Evolutionary conservation across 2,888 invertebrate genomes (phyloP), one percentile per base, ranked within the genome.

Genomic region (Omphaloscelis lunosa): DNA sequence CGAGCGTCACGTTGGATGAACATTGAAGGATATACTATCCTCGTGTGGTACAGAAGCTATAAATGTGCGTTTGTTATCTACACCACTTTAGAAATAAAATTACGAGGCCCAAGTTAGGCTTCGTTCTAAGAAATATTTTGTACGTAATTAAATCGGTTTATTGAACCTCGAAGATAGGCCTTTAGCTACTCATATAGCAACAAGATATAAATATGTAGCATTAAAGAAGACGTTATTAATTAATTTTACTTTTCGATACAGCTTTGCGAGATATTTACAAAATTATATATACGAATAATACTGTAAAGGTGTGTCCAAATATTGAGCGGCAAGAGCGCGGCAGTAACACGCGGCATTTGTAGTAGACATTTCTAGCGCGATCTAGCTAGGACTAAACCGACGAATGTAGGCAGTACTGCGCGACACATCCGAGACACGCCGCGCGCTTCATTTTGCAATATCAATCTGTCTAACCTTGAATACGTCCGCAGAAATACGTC

Each of bases 11-110:
- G 79, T 79, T 82, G 80, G 78, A 80, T 87, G 75, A 88, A 84
- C 86, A 82, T 74, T 89, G 88, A 89, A 85, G 86, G 88, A 88
- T 88, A 87, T 89, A 89, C 79, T 77, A 80, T 75, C 75, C 89
- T 84, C 89, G 56, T 61, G 88, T 63, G 87, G 82, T 72, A 80
- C 75, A 39, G 76, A 75, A 85, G 77, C 89, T 77, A 85, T 89
- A 87, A 88, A 87, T 83, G 81, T 79, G 79, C 58, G 69, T 75
- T 72, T 61, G 85, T 85, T 79, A 82, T 77, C 69, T 70, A 78
- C 62, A 80, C 72, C 77, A 62, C 78, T 88, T 83, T 73, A 68
- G 61, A 78, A 73, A 86, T 85, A 86, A 82, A 80, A 74, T 82
- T 75, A 56, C 58, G 56, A 58, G 53, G 53, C 59, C n/a, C 29